Evolutionary conservation across 2,113 vertebrate species (phyloP), one percentile per base, ranked within the genome.

Genomic region (Sterrhoptilus dennistouni): DNA sequence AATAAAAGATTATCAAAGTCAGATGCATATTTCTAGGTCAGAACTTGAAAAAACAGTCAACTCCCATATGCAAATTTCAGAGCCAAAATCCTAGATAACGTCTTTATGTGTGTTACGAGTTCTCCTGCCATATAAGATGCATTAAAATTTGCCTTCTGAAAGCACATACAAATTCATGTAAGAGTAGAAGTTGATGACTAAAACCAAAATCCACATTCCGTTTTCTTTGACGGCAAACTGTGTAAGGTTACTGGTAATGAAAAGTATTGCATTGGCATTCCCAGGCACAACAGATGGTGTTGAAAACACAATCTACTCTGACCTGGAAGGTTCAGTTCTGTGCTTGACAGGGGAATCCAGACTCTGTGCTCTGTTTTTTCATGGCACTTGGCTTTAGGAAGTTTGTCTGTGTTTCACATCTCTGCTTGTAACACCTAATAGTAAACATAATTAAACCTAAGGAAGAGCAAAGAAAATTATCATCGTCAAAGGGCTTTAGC

Each of bases 231-330:
- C 23, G 72, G 66, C 23, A 69, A 80, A 84, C 13, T 14, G 7
- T 29, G 21, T 74, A 72, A 69, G 76, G 44, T 70, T 80, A 77
- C 33, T 49, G 70, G 44, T 90, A 50, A 18, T 65, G 44, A 60
- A 42, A 90, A 68, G 15, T 20, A 69, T 57, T 71, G 77, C 1
- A 2, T 6, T 91, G 87, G 94, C 83, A 91, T 71, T 45, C n/a
- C 63, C 28, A 74, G 56, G 72, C 60, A 95, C 60, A 93, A 95
- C 85, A 96, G 93, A 90, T 95, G 95, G 93, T 83, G 50, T 40
- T 2, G 0, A 94, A 92, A 94, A 93, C 28, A 70, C 68, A 66
- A 69, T 59, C 88, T 71, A 83, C 27, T 40, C 90, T 90, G 83
- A 80, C 77, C 88, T 78, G 71, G 65, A 84, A 68, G 68, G 76